Percentiles rank a stretch among this genome's conserved stretches.
Conservation (phyloP, 1,140 invertebrate genomes). For the Trypoxylus dichotomus region DNA sequence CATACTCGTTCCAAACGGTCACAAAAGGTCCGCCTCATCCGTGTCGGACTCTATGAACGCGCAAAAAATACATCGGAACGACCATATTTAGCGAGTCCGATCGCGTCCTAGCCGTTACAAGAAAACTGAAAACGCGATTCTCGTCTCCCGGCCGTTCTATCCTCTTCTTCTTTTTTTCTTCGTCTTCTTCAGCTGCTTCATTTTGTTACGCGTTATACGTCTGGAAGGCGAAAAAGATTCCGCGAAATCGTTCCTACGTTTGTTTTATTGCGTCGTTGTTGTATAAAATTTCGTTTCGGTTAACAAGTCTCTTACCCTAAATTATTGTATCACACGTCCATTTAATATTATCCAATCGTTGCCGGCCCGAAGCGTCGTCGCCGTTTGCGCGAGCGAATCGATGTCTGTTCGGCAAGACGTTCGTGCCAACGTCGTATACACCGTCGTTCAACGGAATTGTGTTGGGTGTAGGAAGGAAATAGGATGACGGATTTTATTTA, state of each 20-base stretch:
- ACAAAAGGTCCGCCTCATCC: not conserved
- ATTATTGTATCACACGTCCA: not conserved
- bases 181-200: not conserved
- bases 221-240: not conserved
- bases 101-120: not conserved
- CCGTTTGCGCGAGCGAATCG: too few species aligned
- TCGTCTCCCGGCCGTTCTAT: not conserved
- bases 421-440: too few species aligned
- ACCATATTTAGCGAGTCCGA: not conserved
- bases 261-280: not conserved
- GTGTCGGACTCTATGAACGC: not conserved
- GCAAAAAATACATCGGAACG: not conserved
- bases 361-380: too few species aligned
- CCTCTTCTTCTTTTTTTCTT: not conserved
- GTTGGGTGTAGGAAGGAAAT: too few species aligned
- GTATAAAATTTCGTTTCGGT: slow-evolving; percentile 7
- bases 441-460: too few species aligned
- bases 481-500: too few species aligned
- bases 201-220: not conserved
- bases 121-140: not conserved
- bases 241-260: slow-evolving; percentile 1
- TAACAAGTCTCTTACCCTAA: not conserved
- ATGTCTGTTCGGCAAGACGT: too few species aligned
- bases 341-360: not conserved
- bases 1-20: not conserved